These are phyloP conservation scores for Colletes latitarsis DNA, from an alignment of 1,140 invertebrate genomes.

Conservation along the genomic window DNA sequence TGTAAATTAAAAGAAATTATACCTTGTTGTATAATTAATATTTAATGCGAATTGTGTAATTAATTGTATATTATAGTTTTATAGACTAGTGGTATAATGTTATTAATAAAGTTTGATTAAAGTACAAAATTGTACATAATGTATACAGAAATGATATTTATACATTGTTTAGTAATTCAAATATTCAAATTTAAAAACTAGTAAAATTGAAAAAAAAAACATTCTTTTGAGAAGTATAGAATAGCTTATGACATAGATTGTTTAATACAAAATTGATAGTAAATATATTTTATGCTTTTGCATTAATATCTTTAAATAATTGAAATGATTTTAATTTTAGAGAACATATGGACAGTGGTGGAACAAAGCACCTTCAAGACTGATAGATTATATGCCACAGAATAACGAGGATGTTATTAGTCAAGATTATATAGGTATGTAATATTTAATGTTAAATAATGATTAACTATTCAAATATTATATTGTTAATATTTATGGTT, in stretches of 20 bases:
- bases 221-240: too few species aligned
- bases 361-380: conserved; percentile 88
- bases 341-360: conserved; percentile 95
- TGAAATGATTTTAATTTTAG: conserved; percentile 79
- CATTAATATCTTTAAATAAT: neutral
- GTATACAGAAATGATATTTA: neutral
- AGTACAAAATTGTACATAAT: too few species aligned
- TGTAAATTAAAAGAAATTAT: neutral
- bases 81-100: too few species aligned
- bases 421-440: conserved; percentile 92
- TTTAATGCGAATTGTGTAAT: neutral
- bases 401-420: conserved; percentile 86
- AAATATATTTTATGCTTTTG: neutral
- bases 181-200: neutral
- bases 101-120: too few species aligned
- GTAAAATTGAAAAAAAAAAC: too few species aligned
- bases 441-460: conserved; percentile 18
- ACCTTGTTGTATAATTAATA: conserved; percentile 14
- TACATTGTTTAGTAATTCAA: neutral
- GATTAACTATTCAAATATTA: conserved; percentile 22
- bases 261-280: neutral
- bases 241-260: too few species aligned
- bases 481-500: conserved; percentile 7
- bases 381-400: conserved; percentile 87
- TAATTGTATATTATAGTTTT: neutral